A percentile compares a stretch with the other conserved stretches of the same genome.
Conservation (phyloP, 1,140 invertebrate genomes). For the Bombyx mandarina region DNA sequence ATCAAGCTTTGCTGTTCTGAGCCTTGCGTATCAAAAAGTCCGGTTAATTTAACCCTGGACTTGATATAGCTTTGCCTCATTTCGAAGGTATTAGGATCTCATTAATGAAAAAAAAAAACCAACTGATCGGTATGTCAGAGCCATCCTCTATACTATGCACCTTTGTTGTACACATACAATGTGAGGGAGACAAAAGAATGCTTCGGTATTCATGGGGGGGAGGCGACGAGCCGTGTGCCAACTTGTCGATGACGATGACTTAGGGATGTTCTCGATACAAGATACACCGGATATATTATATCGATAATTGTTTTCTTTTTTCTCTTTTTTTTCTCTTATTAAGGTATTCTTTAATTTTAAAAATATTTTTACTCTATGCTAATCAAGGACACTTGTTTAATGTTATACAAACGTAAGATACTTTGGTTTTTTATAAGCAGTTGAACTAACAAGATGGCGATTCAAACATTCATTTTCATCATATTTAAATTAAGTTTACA, state of each 20-base stretch:
- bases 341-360: background rate
- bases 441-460: no score
- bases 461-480: no score
- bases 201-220: conserved; percentile 57
- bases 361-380: no score
- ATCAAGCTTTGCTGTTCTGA: no score
- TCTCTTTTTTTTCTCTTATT: background rate
- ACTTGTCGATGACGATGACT: conserved; percentile 58
- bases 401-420: no score
- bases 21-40: no score
- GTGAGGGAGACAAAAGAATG: conserved; percentile 52
- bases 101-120: conserved; percentile 12
- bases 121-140: conserved; percentile 4
- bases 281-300: background rate
- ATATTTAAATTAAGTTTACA: no score
- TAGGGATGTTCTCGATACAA: conserved; percentile 22
- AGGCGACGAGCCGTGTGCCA: conserved; percentile 12
- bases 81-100: background rate
- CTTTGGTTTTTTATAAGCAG: no score
- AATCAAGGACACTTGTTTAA: no score
- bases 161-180: conserved; percentile 22
- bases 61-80: no score
- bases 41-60: no score
- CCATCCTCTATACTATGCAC: conserved; percentile 6
- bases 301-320: conserved; percentile 4